Evolutionary conservation across 2,888 invertebrate species (phyloP), one percentile per base, ranked within the genome.

Genomic region (Drosophila rubida): DNA sequence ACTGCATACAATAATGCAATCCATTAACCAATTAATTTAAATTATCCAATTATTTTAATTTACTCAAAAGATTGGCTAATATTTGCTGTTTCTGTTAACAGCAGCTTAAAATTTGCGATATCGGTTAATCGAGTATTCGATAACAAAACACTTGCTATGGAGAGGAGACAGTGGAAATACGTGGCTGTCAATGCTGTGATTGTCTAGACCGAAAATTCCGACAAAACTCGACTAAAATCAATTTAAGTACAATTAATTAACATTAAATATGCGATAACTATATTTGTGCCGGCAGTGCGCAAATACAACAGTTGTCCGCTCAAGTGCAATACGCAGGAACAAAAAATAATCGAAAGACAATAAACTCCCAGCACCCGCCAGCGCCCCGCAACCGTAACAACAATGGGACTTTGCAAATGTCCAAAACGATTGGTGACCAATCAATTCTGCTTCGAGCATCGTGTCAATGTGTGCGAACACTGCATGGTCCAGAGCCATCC

Each of bases 401-500:
- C 11, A 89, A 99, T 99, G 99, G 99, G 99, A 73, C 93, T 99
- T 72, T 99, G 99, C 93, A 99, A 99, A 92, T 99, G 99, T 93
- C 98, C 99, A 16, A 98, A 99, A 92, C 94, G 97, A 85, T 96
- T 96, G 93, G 98, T 99, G 72, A 99, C 99, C 62, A 99, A 98
- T 93, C 96, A 99, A 91, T 99, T 99, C 94, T 99, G 99, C 93
- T 99, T 98, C 92, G 99, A 99, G 92, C 99, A 99, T 92, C 94
- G 98, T 88, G 99, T 99, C 27, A 99, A 99, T 94, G 99, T 99
- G 90, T 99, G 99, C 93, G 99, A 99, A 93, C 95, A 97, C 93
- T 99, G 99, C 93, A 96, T 99, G 95, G 97, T 99, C 72, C 96
- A 97, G 83, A 97, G 96, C 92, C 99, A 99, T 93, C 96, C 97